phyloP scores from a whole-genome alignment of 2,113 vertebrate genomes.

The Triplophysa dalaica region DNA sequence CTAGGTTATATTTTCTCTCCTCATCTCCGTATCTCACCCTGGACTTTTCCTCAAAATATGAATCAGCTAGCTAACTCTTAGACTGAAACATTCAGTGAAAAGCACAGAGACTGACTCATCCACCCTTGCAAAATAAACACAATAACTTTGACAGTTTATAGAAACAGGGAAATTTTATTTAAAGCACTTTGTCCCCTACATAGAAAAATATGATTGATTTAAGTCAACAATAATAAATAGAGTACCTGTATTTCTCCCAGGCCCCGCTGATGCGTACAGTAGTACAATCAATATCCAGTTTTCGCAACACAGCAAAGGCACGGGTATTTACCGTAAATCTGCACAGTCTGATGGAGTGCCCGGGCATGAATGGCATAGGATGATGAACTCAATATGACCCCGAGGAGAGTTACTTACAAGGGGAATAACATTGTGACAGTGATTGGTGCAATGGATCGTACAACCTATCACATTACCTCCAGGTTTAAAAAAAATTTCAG shows the following conservation, averaged over 20 bases:
- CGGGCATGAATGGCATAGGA: conserved; percentile 34
- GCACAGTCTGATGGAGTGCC: conserved; percentile 62
- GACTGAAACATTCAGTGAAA: neutral
- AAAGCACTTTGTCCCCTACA: conserved; percentile 75
- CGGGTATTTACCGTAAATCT: conserved; percentile 74
- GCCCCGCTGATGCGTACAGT: conserved; percentile 66
- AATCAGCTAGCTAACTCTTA: neutral
- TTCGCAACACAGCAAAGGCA: conserved; percentile 79
- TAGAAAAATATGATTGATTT: conserved; percentile 83
- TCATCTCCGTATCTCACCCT: too few species aligned
- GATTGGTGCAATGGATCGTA: conserved; percentile 13
- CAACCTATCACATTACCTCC: neutral
- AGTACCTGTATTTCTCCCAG: conserved; percentile 67
- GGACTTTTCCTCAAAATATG: neutral
- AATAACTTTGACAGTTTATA: conserved; percentile 44
- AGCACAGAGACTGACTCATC: conserved; percentile 1
- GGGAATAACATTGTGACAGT: conserved; percentile 21
- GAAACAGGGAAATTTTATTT: conserved; percentile 79
- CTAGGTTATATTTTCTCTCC: too few species aligned
- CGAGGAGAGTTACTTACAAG: conserved; percentile 13
- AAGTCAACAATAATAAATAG: conserved; percentile 80
- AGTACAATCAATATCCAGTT: conserved; percentile 79
- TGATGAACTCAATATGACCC: conserved; percentile 27
- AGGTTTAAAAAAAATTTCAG: neutral
- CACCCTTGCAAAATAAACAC: neutral